phyloP scores from a whole-genome alignment of 1,140 invertebrate species.

The Ooceraea biroi region DNA sequence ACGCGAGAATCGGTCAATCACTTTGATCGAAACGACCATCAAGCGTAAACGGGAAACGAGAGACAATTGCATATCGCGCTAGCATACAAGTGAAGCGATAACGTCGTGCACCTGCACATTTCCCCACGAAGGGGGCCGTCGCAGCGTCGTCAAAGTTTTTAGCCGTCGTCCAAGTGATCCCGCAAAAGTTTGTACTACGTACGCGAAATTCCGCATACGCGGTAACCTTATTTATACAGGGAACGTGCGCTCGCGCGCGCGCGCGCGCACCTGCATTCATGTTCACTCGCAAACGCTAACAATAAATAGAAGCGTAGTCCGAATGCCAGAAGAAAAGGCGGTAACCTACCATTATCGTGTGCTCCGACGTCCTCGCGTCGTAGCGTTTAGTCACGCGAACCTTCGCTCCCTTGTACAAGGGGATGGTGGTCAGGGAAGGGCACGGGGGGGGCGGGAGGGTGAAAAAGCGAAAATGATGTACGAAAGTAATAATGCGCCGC shows the following conservation, averaged over 20 bases:
- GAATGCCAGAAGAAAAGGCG: conserved; percentile 61
- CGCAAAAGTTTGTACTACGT: conserved; percentile 4
- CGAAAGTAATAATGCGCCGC: conserved; percentile 57
- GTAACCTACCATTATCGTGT: conserved; percentile 63
- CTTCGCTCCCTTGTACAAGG: conserved; percentile 41
- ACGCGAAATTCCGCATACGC: conserved; percentile 34
- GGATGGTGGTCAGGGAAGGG: background rate
- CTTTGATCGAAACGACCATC: background rate
- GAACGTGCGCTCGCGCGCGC: background rate
- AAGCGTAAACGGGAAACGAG: background rate
- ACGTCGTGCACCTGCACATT: conserved; percentile 42
- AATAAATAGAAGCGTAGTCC: conserved; percentile 55
- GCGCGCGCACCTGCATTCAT: background rate
- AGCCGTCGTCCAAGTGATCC: conserved; percentile 17
- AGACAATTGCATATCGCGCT: conserved; percentile 5
- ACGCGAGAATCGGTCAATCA: background rate
- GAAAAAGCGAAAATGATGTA: conserved; percentile 50
- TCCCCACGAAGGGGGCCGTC: conserved; percentile 24
- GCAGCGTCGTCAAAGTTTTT: conserved; percentile 33
- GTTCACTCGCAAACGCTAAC: conserved; percentile 39
- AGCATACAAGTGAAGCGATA: background rate
- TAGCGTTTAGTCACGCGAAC: conserved; percentile 66
- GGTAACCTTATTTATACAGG: conserved; percentile 58
- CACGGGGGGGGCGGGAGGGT: background rate
- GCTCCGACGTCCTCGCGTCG: conserved; percentile 61